These are phyloP conservation scores for Chrysotoxum bicinctum DNA, from an alignment of 2,888 invertebrate genomes.

Conservation along the genomic window DNA sequence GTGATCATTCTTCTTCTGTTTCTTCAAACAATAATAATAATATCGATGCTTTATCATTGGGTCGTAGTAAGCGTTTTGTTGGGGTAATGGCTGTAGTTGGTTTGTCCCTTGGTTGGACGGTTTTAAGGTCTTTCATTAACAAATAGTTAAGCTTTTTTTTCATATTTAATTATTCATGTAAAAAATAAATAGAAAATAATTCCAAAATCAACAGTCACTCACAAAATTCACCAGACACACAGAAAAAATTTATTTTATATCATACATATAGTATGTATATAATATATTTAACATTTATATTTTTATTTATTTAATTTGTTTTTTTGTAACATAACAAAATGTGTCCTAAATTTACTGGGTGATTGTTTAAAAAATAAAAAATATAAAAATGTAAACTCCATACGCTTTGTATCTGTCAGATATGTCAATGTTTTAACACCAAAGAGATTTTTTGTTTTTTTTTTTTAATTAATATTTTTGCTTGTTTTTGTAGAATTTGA, in stretches of 20 bases:
- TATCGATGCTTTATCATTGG: slow-evolving; percentile 74
- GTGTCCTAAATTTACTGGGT: neutral
- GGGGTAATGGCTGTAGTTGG: slow-evolving; percentile 79
- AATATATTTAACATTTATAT: neutral
- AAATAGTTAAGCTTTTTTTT: slow-evolving; percentile 71
- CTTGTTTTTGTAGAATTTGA: slow-evolving; percentile 68
- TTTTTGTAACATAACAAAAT: neutral
- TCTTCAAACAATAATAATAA: slow-evolving; percentile 7
- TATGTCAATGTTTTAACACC: slow-evolving; percentile 37
- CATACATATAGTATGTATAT: neutral
- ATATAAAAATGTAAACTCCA: neutral
- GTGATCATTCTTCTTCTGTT: slow-evolving; percentile 44
- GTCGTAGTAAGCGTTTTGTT: slow-evolving; percentile 81
- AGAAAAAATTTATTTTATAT: neutral
- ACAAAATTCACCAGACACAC: slow-evolving; percentile 9
- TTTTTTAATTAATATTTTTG: slow-evolving; percentile 35
- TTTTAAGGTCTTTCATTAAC: slow-evolving; percentile 75
- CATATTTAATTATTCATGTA: slow-evolving; percentile 9
- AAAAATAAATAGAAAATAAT: neutral
- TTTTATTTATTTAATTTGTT: neutral
- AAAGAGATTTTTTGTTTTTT: slow-evolving; percentile 34
- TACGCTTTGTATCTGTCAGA: slow-evolving; percentile 30
- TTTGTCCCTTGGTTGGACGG: slow-evolving; percentile 78
- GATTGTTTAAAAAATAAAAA: neutral
- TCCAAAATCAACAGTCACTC: slow-evolving; percentile 38